These are phyloP conservation scores for Nibea coibor DNA, from an alignment of 2,113 vertebrate species.

Conservation along the genomic window DNA sequence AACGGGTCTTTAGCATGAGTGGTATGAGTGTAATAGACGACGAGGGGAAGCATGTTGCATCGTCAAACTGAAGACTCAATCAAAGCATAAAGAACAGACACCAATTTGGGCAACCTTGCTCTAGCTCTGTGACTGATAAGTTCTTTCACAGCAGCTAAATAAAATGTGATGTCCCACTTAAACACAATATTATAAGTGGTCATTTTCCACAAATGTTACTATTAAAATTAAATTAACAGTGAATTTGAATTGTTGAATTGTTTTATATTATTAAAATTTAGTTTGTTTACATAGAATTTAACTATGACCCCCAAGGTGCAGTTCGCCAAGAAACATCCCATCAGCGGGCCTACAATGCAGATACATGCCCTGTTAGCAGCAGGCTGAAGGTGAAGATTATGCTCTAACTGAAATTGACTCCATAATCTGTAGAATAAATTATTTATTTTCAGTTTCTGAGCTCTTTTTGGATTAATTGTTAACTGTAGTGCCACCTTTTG, in stretches of 20 bases:
- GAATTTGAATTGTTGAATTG: background rate
- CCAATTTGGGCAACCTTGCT: background rate
- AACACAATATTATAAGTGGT: background rate
- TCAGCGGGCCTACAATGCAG: no score
- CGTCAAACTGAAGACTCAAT: background rate
- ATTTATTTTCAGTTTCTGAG: background rate
- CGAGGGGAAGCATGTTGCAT: background rate
- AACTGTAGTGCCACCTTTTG: background rate
- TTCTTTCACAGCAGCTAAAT: background rate
- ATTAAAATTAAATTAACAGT: background rate
- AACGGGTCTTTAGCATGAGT: conserved; percentile 14
- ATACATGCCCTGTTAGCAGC: background rate
- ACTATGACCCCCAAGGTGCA: background rate
- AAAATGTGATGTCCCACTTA: background rate
- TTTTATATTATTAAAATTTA: background rate
- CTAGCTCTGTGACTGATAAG: background rate
- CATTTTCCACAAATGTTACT: background rate
- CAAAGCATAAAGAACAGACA: background rate
- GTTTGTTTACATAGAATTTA: background rate
- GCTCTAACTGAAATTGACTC: background rate
- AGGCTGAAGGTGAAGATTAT: no score
- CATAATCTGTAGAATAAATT: background rate
- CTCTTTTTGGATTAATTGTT: background rate
- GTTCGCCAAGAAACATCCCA: background rate
- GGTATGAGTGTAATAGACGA: no score